Conservation (phyloP, 2,797 vertebrate species). For the Schizopygopsis malacanthus region DNA sequence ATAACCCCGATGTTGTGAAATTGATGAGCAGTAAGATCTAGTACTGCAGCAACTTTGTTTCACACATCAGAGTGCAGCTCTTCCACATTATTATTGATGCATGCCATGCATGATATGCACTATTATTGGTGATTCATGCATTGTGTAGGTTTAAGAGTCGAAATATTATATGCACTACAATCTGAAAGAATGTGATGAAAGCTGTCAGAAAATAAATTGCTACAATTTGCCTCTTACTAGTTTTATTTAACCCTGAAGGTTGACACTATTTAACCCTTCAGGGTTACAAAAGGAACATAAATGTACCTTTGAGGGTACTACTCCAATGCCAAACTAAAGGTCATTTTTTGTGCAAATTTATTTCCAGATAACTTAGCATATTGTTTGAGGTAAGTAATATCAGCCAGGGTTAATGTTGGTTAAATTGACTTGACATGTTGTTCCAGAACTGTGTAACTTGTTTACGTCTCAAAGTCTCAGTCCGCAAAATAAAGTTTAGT, state of each 20-base stretch:
- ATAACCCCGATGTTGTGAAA: not conserved
- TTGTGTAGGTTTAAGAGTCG: not conserved
- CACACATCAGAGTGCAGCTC: not conserved
- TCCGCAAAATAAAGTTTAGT: not conserved
- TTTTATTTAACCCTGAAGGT: too few species aligned
- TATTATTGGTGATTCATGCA: not conserved
- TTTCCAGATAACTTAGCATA: not conserved
- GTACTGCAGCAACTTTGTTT: not conserved
- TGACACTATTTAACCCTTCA: too few species aligned
- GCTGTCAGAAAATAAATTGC: not conserved
- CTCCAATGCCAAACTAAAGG: not conserved
- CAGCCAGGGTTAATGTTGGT: not conserved
- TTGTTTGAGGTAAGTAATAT: not conserved
- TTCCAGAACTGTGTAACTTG: not conserved
- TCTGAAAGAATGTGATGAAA: conserved; percentile 18
- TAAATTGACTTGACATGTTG: not conserved
- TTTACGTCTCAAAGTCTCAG: not conserved
- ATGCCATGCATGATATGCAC: not conserved
- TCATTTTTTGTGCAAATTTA: not conserved
- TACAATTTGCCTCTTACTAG: not conserved
- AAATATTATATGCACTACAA: not conserved
- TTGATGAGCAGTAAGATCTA: not conserved
- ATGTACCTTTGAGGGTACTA: not conserved
- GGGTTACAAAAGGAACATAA: not conserved
- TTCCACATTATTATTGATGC: not conserved